phyloP scores from a whole-genome alignment of 1,140 invertebrate genomes.

The Solenopsis fugax region DNA sequence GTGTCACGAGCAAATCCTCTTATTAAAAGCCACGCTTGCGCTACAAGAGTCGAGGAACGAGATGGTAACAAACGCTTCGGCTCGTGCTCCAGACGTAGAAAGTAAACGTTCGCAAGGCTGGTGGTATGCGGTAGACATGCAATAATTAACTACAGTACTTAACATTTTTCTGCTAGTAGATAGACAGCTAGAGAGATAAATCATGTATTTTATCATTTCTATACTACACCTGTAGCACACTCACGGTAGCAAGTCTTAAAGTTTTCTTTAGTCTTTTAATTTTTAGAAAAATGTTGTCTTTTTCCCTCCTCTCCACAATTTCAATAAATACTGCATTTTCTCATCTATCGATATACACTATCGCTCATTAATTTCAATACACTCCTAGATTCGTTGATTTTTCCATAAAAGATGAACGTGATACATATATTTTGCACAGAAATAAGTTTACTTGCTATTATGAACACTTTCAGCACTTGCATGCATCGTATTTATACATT shows the following conservation, averaged over 20 bases:
- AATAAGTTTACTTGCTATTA: too few relatives aligned
- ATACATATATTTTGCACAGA: too few relatives aligned
- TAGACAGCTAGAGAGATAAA: background rate
- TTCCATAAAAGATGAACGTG: too few relatives aligned
- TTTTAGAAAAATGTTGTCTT: background rate
- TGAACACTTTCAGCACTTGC: too few relatives aligned
- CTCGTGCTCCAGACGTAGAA: conserved; percentile 20
- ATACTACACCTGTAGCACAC: too few relatives aligned
- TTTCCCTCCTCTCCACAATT: background rate
- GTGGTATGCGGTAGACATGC: background rate
- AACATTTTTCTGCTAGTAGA: background rate
- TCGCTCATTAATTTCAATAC: too few relatives aligned
- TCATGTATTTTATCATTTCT: background rate
- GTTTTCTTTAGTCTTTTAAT: background rate
- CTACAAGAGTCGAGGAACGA: conserved; percentile 35
- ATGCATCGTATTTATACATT: too few relatives aligned
- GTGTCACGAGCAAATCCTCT: conserved; percentile 60
- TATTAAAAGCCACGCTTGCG: conserved; percentile 61
- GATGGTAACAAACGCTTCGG: conserved; percentile 34
- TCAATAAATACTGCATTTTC: background rate
- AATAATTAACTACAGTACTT: conserved; percentile 20
- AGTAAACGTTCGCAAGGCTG: conserved; percentile 15
- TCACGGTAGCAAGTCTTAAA: background rate
- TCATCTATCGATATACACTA: background rate
- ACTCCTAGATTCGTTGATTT: too few relatives aligned